phyloP scores from a whole-genome alignment of 2,113 vertebrate genomes.

The Corvus hawaiiensis region DNA sequence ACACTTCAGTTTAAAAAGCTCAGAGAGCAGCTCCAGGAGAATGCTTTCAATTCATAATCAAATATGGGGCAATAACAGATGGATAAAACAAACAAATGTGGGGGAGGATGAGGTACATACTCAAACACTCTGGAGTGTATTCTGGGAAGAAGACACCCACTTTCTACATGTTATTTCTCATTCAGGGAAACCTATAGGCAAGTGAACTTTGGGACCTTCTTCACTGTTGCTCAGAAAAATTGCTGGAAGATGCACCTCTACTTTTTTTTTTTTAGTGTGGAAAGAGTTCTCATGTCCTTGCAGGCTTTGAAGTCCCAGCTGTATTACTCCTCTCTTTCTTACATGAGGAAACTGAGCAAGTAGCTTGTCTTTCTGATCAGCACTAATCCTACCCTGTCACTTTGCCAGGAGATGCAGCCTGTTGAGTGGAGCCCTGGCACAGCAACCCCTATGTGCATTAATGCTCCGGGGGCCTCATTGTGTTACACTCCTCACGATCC shows the following conservation, averaged over 20 bases:
- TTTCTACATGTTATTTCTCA: conserved; percentile 14
- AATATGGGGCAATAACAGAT: conserved; percentile 61
- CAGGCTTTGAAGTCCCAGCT: not conserved
- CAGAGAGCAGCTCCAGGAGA: conserved; percentile 45
- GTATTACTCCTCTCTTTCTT: not conserved
- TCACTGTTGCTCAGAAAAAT: not conserved
- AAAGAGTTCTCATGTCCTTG: not conserved
- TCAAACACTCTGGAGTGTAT: conserved; percentile 17
- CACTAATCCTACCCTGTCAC: not conserved
- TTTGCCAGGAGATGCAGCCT: conserved; percentile 4
- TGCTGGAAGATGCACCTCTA: not conserved
- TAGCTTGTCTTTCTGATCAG: not conserved
- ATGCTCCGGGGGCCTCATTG: not conserved
- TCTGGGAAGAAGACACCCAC: conserved; percentile 43
- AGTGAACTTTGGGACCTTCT: conserved; percentile 38
- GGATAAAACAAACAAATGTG: conserved; percentile 62
- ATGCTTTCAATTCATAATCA: conserved; percentile 62
- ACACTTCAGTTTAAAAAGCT: conserved; percentile 60
- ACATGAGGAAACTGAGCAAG: not conserved
- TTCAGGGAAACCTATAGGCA: not conserved
- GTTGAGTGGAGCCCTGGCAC: conserved; percentile 14
- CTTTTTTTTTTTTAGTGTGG: not conserved
- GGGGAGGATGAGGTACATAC: conserved; percentile 32
- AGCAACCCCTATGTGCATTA: not conserved
- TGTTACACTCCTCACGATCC: not conserved